Base-by-base conservation (phyloP, 2,888 invertebrate genomes). In the Orthosia cruda region DNA sequence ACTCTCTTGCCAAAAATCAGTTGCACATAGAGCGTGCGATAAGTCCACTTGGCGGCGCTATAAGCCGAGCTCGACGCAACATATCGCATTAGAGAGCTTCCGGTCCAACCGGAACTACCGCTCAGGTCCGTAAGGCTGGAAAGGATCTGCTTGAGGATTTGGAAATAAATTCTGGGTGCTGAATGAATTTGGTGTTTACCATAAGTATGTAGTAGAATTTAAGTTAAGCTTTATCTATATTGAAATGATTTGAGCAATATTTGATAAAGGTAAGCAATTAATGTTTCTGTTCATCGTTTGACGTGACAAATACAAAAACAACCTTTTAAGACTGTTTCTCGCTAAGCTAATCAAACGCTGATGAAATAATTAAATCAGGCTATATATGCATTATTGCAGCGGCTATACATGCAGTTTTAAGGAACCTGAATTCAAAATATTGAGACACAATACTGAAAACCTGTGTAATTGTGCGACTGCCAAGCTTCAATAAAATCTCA, bases 31-130 rank as follows among this genome's bases (percentile, higher is more conserved):
- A 61, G 64, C 70, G 85, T 76, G 86, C 64, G 81, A 89, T 88
- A 87, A 89, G 71, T 73, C 89, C 70, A 57, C 62, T 45, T 2
- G 26, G 52, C 79, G 89, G 93, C 87, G 93, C 87, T 86, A 90
- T 93, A 93, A 94, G 90, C 92, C 83, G 58, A 85, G 91, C 89
- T 92, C 79, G 79, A 74, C 79, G 74, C 77, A 77, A 88, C 86
- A 89, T 90, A 92, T 92, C 94, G 93, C 93, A 93, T 94, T 95
- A 94, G 89, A 87, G 85, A 85, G 87, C 91, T 86, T 94, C 94
- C 94, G 92, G 90, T 83, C 90, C 87, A 87, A 83, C 88, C 92
- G 92, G 92, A 93, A 78, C 87, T 80, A 87, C 83, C 89, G 91
- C 92, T 55, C 71, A 93, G 89, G 92, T 93, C 91, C 81, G 73